These are phyloP conservation scores for Hippoglossus stenolepis DNA, from an alignment of 2,113 vertebrate genomes.

Conservation along the genomic window DNA sequence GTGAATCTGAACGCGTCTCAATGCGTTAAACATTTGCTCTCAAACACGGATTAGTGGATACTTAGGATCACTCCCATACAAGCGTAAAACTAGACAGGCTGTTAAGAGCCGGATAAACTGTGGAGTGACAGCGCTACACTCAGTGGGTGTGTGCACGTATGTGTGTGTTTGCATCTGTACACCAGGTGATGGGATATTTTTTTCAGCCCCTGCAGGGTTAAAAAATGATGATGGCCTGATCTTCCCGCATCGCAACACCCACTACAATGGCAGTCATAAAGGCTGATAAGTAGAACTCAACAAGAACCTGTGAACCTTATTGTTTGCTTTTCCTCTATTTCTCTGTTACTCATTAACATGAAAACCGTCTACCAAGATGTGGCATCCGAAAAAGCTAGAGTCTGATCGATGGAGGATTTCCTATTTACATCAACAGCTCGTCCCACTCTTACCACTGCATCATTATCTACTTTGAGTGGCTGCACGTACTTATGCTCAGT, in stretches of 20 bases:
- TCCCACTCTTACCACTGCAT: no score
- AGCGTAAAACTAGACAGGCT: conserved; percentile 51
- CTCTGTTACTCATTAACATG: not conserved
- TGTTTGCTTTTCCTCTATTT: no score
- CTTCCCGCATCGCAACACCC: no score
- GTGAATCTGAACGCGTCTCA: conserved; percentile 41
- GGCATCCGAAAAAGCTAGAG: no score
- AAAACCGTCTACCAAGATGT: not conserved
- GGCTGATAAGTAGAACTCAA: not conserved
- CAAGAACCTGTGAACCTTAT: not conserved
- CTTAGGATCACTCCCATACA: conserved; percentile 39
- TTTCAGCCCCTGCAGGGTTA: conserved; percentile 5
- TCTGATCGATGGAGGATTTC: no score
- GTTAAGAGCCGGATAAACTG: conserved; percentile 29
- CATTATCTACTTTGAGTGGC: no score
- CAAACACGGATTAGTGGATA: conserved; percentile 60
- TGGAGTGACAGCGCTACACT: conserved; percentile 40
- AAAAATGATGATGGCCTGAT: not conserved
- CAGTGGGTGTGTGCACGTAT: conserved; percentile 1
- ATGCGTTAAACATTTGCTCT: conserved; percentile 72
- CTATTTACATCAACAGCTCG: no score
- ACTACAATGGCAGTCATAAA: not conserved
- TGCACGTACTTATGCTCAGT: no score
- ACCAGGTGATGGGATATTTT: not conserved
- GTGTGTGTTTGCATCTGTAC: conserved; percentile 2